Conservation (phyloP, 2,113 vertebrate species). For the Acanthochromis polyacanthus region DNA sequence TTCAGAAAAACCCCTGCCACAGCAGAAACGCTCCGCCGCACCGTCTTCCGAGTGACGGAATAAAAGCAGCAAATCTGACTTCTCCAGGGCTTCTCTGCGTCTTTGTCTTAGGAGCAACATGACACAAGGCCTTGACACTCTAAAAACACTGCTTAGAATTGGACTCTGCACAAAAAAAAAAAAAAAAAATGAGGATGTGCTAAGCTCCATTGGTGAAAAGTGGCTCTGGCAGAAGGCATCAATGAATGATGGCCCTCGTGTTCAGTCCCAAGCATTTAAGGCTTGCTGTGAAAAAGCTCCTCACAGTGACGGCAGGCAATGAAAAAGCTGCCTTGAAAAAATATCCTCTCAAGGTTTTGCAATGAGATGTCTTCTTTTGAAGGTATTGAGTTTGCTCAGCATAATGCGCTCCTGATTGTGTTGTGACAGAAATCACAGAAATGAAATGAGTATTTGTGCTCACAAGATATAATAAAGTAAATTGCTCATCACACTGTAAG, state of each 20-base stretch:
- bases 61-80: slow-evolving; percentile 55
- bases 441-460: neutral
- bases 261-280: slow-evolving; percentile 64
- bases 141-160: slow-evolving; percentile 60
- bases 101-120: slow-evolving; percentile 59
- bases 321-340: slow-evolving; percentile 30
- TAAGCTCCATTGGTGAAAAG: slow-evolving; percentile 41
- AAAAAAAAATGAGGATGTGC: slow-evolving; percentile 35
- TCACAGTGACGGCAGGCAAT: slow-evolving; percentile 36
- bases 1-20: slow-evolving; percentile 62
- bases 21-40: slow-evolving; percentile 53
- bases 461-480: slow-evolving; percentile 10
- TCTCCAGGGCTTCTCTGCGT: slow-evolving; percentile 39
- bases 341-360: slow-evolving; percentile 42
- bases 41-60: slow-evolving; percentile 54
- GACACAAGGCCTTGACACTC: slow-evolving; percentile 53
- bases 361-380: slow-evolving; percentile 10
- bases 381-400: slow-evolving; percentile 7
- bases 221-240: slow-evolving; percentile 53
- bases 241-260: slow-evolving; percentile 65
- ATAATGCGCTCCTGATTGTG: slow-evolving; percentile 31
- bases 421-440: slow-evolving; percentile 30
- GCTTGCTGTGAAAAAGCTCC: slow-evolving; percentile 54
- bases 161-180: slow-evolving; percentile 30
- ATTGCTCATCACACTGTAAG: neutral